Evolutionary conservation across 2,888 invertebrate species (phyloP), one percentile per base, ranked within the genome.

Genomic region (Tenthredo distinguenda): DNA sequence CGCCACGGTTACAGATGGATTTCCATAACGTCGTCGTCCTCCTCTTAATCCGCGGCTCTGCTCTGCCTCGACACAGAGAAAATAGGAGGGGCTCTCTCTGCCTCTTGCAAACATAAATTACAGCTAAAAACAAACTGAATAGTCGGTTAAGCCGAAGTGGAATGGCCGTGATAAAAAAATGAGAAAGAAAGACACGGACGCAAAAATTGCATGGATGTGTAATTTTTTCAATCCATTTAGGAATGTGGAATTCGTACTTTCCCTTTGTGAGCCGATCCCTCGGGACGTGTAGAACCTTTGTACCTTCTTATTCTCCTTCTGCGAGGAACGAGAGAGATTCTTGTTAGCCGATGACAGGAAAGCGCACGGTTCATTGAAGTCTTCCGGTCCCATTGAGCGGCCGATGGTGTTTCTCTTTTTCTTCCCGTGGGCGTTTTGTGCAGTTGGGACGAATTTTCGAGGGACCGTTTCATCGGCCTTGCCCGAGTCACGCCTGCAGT

Each of bases 321-420:
- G n/a, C 47, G 68, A 47, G 31, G 65, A 47, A 37, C 10, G n/a
- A 31, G 62, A 40, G 90, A 31, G 71, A 88, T 87, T 87, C 90
- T 91, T 89, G 91, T 91, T 91, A 91, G 89, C 86, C 89, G 91
- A 87, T 91, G 92, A 91, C 92, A 90, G 90, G 89, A 90, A 90
- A 87, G 87, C 87, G 87, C 87, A 87, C 90, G 89, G 89, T 88
- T 90, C 89, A 89, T 90, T 90, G 90, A 86, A 87, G 87, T 87
- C 88, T 90, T 90, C 90, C 90, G 90, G 88, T 88, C 62, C 87
- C 86, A 86, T 83, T 83, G 82, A 68, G 31, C 43, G 26, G 5
- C n/a, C 79, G 18, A 62, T 47, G 43, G 83, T 31, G n/a, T 58
- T 40, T 34, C 62, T 10, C n/a, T 65, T 68, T 26, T 68, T 21